phyloP scores from a whole-genome alignment of 2,797 vertebrate genomes.

The Crax fasciolata region DNA sequence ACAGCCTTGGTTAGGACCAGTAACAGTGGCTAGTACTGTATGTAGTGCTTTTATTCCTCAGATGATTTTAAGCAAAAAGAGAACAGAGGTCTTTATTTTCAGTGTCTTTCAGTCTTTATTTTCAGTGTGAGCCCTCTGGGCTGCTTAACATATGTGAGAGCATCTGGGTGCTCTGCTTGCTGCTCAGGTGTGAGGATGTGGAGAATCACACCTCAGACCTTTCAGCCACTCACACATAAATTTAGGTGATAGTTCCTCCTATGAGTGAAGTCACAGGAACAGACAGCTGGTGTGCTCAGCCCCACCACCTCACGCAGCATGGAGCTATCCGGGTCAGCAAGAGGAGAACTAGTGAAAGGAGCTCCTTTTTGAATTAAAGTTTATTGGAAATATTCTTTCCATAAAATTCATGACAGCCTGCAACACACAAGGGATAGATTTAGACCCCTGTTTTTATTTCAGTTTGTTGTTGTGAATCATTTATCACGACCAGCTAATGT shows the following conservation, averaged over 20 bases:
- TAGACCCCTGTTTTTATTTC: constrained; percentile 15
- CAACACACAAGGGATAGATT: not conserved
- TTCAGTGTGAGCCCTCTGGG: not conserved
- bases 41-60: not conserved
- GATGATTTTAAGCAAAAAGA: not conserved
- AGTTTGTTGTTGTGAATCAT: not conserved
- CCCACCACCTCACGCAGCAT: rapidly evolving
- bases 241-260: not conserved
- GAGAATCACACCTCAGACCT: not conserved
- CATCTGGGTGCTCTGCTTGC: rapidly evolving
- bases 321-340: not conserved
- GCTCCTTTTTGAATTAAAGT: not conserved
- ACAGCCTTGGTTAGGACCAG: not conserved
- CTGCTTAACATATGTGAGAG: not conserved
- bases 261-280: not conserved
- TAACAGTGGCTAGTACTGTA: not conserved
- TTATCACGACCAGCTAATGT: constrained; percentile 13
- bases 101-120: not conserved
- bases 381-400: not conserved
- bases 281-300: not conserved
- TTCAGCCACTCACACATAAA: rapidly evolving
- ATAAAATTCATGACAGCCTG: constrained; percentile 1
- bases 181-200: not conserved
- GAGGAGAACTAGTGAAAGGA: constrained; percentile 5
- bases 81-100: not conserved